Base-by-base conservation (phyloP, 1,140 invertebrate species). In the Paraescarpia echinospica region DNA sequence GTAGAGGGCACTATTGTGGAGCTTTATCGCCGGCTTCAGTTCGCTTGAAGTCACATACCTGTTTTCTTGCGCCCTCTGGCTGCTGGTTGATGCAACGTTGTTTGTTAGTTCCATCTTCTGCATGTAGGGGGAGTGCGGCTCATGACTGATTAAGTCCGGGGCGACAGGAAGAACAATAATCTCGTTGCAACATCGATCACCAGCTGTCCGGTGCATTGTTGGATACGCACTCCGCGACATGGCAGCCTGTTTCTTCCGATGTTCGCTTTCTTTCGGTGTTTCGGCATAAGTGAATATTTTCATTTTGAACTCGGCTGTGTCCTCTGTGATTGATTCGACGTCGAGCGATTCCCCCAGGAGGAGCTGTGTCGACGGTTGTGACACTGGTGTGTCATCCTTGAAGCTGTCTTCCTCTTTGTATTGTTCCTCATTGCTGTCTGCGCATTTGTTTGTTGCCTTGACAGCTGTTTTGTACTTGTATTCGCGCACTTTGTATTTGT, bases 51-150 rank as follows among this genome's bases (percentile, higher is more conserved):
- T 92, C 51, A 51, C 92, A 33, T 92, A 92, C 34, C 48, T 48
- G 88, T 92, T 92, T 34, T 92, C 92, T 89, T 77, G n/a, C 31
- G 92, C 92, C 33, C 92, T 34, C 33, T 48, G 91, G 33, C n/a
- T 18, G 33, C 89, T 35, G 18, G 4, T 77, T 27, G 59, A 18
- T 22, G 59, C 59, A 77, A 77, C 27, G 22, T 27, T 31, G 22
- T 31, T 18, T 18, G 22, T 31, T 31, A 27, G 59, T 4, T 18
- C 59, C 59, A 77, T 31, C 59, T 12, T 77, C 59, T 77, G 59
- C 59, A 77, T 77, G 27, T 77, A 77, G 18, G 59, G 59, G 18
- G 59, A 77, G 27, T 77, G 59, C 27, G 59, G 59, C 59, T 77
- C 59, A 77, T 77, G 59, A 27, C 59, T 77, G 59, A 77, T 77